Percentiles rank a stretch among this genome's conserved stretches.
These are phyloP conservation scores for Nasonovia ribisnigri DNA, from an alignment of 2,888 invertebrate species.

Conservation along the genomic window DNA sequence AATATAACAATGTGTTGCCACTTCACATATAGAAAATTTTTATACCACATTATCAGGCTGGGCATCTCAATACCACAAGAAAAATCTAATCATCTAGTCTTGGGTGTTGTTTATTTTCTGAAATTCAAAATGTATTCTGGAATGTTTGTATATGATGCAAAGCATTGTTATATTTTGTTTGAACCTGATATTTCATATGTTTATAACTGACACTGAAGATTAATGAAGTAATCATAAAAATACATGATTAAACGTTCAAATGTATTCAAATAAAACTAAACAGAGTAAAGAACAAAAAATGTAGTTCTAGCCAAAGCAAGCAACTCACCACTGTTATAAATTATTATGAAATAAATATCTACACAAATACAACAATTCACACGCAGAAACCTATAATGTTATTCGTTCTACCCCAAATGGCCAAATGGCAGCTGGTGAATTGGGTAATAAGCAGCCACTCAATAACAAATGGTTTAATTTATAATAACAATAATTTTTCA, in stretches of 20 bases:
- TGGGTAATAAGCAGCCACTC: slow-evolving; percentile 26
- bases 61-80: too few relatives aligned
- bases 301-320: neutral
- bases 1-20: too few relatives aligned
- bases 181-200: too few relatives aligned
- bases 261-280: neutral
- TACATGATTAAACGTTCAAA: neutral
- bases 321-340: neutral
- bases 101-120: too few relatives aligned
- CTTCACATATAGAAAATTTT: too few relatives aligned
- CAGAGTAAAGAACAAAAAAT: neutral
- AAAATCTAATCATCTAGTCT: too few relatives aligned
- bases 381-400: neutral
- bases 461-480: neutral
- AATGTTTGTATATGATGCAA: too few relatives aligned
- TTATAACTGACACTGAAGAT: neutral
- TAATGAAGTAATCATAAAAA: neutral
- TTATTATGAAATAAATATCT: slow-evolving; percentile 1
- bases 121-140: too few relatives aligned
- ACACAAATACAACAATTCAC: neutral
- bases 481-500: neutral
- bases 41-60: too few relatives aligned
- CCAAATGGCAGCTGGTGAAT: slow-evolving; percentile 14
- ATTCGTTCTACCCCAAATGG: neutral
- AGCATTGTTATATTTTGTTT: too few relatives aligned